These are phyloP conservation scores for Dermolepida albohirtum DNA, from an alignment of 2,888 invertebrate genomes.

Conservation along the genomic window DNA sequence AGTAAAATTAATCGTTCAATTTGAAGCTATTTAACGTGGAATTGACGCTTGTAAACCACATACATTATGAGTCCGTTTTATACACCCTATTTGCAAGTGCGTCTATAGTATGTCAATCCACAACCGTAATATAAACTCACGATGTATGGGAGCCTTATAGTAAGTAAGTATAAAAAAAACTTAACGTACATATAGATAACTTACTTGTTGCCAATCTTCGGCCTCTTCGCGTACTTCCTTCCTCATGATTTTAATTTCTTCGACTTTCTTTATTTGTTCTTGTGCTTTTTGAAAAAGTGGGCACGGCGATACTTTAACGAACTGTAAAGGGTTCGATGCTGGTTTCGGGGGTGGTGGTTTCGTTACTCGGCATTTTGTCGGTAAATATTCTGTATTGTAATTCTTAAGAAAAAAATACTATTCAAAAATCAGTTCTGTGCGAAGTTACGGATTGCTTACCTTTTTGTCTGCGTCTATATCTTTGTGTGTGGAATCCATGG, in stretches of 20 bases:
- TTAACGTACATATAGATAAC: constrained; percentile 56
- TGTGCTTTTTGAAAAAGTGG: constrained; percentile 86
- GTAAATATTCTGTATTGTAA: constrained; percentile 63
- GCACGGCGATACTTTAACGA: constrained; percentile 90
- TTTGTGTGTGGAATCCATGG: constrained; percentile 37
- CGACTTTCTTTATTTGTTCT: constrained; percentile 85
- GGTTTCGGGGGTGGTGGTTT: constrained; percentile 85
- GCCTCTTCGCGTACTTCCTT: constrained; percentile 85
- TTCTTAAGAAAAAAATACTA: constrained; percentile 51
- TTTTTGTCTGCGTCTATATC: constrained; percentile 36
- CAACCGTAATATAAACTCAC: too few species aligned
- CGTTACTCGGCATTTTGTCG: constrained; percentile 70
- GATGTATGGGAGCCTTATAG: constrained; percentile 10
- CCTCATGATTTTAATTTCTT: constrained; percentile 86
- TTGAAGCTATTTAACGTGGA: too few species aligned
- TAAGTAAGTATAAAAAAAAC: constrained; percentile 30
- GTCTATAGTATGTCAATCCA: too few species aligned
- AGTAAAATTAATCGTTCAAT: too few species aligned
- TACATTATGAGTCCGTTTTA: too few species aligned
- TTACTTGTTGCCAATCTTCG: constrained; percentile 93
- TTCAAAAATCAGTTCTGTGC: too few species aligned
- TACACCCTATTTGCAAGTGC: too few species aligned
- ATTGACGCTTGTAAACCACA: too few species aligned
- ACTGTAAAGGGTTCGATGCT: constrained; percentile 88
- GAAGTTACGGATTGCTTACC: constrained; percentile 3